Conservation (phyloP, 1,140 invertebrate species). For the Drosophila nebulosa region DNA sequence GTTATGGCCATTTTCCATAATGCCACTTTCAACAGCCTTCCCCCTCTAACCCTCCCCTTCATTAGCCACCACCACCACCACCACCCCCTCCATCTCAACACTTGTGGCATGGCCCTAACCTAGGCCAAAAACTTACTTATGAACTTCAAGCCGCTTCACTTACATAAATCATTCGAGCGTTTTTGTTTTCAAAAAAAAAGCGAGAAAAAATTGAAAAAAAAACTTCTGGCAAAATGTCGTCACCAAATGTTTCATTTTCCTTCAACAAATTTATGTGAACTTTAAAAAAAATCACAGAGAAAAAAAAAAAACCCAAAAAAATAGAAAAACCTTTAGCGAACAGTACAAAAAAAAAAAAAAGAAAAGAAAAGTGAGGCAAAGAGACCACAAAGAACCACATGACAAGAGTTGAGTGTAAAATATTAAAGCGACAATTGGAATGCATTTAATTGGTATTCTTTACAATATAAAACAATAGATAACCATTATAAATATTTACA, state of each 20-base stretch:
- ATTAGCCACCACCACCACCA: background rate
- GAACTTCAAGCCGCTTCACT: slow-evolving; percentile 27
- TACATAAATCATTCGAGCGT: slow-evolving; percentile 59
- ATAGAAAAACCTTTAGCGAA: slow-evolving; percentile 25
- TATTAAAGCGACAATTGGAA: background rate
- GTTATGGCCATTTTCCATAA: background rate
- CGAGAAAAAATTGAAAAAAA: slow-evolving; percentile 11
- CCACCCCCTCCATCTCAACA: background rate
- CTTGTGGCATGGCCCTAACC: slow-evolving; percentile 29
- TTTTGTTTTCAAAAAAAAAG: slow-evolving; percentile 24
- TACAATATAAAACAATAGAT: slow-evolving; percentile 1
- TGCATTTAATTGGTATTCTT: slow-evolving; percentile 22
- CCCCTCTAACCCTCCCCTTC: too few relatives aligned
- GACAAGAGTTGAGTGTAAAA: background rate
- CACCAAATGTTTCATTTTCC: slow-evolving; percentile 67
- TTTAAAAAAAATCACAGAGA: slow-evolving; percentile 17
- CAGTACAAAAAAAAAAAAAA: background rate
- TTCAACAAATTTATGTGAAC: slow-evolving; percentile 39
- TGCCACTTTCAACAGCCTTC: slow-evolving; percentile 39
- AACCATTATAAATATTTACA: background rate
- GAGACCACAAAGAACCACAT: slow-evolving; percentile 7
- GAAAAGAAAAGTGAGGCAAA: slow-evolving; percentile 26
- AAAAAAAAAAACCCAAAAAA: slow-evolving; percentile 38
- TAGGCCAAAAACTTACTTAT: slow-evolving; percentile 47
- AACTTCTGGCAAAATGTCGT: slow-evolving; percentile 61